Percentiles rank a stretch among this genome's conserved stretches.
These are phyloP conservation scores for Holothuria glaberrima DNA, from an alignment of 35 echinoderm and acorn worm genomes.

Conservation along the genomic window DNA sequence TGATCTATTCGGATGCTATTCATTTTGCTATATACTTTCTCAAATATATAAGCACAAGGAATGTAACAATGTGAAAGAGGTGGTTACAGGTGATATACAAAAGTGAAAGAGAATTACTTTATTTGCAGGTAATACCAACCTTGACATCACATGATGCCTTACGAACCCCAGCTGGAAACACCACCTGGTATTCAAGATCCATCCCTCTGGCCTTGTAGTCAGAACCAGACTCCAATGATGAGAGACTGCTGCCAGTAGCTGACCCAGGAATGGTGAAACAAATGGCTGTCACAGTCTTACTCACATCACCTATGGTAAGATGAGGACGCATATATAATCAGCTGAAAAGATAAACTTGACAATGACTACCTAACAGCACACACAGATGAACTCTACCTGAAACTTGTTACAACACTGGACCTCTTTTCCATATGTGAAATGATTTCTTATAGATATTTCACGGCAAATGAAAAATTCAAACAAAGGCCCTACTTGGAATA, in stretches of 20 bases:
- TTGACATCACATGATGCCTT: constrained; percentile 95
- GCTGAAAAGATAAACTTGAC: no score
- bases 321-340: background rate
- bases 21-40: no score
- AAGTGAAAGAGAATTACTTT: no score
- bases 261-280: constrained; percentile 91
- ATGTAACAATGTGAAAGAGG: no score
- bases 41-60: no score
- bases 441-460: background rate
- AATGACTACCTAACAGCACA: no score
- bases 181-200: constrained; percentile 74
- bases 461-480: background rate
- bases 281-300: constrained; percentile 74
- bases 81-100: no score
- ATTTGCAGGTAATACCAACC: constrained; percentile 36
- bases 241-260: constrained; percentile 82
- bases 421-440: background rate
- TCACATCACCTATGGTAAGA: constrained; percentile 71
- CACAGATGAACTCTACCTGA: no score
- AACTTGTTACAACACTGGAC: no score
- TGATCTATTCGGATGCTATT: no score
- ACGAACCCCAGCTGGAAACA: constrained; percentile 83
- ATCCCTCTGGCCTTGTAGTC: constrained; percentile 95
- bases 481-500: background rate
- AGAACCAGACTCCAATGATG: constrained; percentile 86